Base-by-base conservation (phyloP, 2,888 invertebrate genomes). In the Petrophora chlorosata region DNA sequence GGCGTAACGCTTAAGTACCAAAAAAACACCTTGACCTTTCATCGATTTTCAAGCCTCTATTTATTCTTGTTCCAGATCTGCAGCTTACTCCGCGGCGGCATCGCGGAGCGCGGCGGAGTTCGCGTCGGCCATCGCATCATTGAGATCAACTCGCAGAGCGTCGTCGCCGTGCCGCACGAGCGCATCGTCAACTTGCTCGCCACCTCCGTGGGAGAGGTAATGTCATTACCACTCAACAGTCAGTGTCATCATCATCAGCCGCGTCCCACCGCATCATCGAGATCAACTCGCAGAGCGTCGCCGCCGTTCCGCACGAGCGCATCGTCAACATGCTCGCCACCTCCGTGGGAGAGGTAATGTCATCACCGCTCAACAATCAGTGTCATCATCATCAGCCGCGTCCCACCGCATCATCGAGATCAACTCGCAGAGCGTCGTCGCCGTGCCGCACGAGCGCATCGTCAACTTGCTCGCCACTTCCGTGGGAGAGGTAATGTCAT, bases 351-450 rank as follows among this genome's bases (percentile, higher is more conserved):
- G 99, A 99, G 95, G 99, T 99, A 86, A 22, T 4, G 5, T 13
- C n/a, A n/a, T n/a, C n/a, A 13, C 23, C 12, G 13, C 10, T 17
- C 13, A 2, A 5, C 10, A 16, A 5, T 17, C 17, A 17, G 3
- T n/a, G n/a, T n/a, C n/a, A n/a, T n/a, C n/a, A n/a, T n/a, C n/a
- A n/a, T n/a, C n/a, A n/a, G n/a, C n/a, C 94, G 99, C 61, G 99
- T 99, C 4, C 0, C 99, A 99, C 89, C 94, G 99, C 71, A 99
- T 99, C 83, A 99, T 99, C 74, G 99, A 99, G 93, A 99, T 99
- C 77, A 99, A 99, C 92, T 96, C 98, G 85, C 98, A 99, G 91
- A 99, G 99, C 90, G 99, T 99, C 42, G 99, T 99, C 42, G 99
- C 99, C 58, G 99, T 99, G 59, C 98, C 99, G 60, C 99, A 99